Conservation (phyloP, 2,888 invertebrate species). For the Physocephala rufipes region DNA sequence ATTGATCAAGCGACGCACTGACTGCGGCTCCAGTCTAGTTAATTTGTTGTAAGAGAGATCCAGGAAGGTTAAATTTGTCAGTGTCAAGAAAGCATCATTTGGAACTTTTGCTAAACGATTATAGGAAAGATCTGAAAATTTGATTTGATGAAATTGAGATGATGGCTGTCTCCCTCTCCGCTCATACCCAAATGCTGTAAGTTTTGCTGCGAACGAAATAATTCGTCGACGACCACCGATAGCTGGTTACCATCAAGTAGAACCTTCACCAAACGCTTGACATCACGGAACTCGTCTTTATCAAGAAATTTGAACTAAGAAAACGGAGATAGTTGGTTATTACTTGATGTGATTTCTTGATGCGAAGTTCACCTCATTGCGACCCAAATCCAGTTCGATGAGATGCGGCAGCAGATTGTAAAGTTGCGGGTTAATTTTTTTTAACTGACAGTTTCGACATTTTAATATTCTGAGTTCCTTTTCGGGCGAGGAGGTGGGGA, state of each 20-base stretch:
- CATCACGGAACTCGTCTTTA: slow-evolving; percentile 76
- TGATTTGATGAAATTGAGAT: slow-evolving; percentile 18
- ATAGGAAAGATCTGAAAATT: slow-evolving; percentile 69
- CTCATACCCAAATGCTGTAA: slow-evolving; percentile 62
- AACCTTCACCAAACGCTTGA: slow-evolving; percentile 73
- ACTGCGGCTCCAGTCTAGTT: slow-evolving; percentile 73
- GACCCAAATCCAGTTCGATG: slow-evolving; percentile 78
- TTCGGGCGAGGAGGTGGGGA: slow-evolving; percentile 10
- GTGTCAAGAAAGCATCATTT: slow-evolving; percentile 77
- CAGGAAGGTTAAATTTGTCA: slow-evolving; percentile 74
- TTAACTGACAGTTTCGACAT: slow-evolving; percentile 77
- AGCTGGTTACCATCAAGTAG: slow-evolving; percentile 80
- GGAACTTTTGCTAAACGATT: slow-evolving; percentile 81
- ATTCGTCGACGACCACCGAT: slow-evolving; percentile 77
- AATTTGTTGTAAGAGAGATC: slow-evolving; percentile 82
- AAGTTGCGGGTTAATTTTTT: slow-evolving; percentile 80
- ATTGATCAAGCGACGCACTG: slow-evolving; percentile 63
- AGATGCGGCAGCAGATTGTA: slow-evolving; percentile 79
- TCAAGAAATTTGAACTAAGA: slow-evolving; percentile 77
- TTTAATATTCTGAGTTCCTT: slow-evolving; percentile 77
- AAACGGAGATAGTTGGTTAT: slow-evolving; percentile 10
- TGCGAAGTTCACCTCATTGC: slow-evolving; percentile 69
- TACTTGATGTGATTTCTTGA: background rate
- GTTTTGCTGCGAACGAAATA: slow-evolving; percentile 69
- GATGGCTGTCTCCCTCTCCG: background rate